Conservation (phyloP, 2,797 vertebrate species). For the Poecilia gillii region DNA sequence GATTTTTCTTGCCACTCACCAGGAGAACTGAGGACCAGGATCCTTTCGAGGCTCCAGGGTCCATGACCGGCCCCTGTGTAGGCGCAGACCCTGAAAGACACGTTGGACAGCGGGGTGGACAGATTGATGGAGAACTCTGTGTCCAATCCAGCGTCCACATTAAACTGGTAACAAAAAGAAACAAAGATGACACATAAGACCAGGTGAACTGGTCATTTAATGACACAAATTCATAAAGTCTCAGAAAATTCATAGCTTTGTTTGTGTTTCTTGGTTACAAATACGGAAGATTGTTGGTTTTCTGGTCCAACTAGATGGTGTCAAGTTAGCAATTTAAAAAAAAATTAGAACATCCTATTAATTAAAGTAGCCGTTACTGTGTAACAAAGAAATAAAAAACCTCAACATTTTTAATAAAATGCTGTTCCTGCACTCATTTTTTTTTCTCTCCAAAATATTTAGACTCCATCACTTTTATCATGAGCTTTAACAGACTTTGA, state of each 20-base stretch:
- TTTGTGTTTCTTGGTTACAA: neutral
- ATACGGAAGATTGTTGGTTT: neutral
- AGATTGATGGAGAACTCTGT: slow-evolving; percentile 83
- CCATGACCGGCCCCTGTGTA: slow-evolving; percentile 86
- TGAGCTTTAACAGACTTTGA: too few relatives aligned
- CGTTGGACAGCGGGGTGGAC: slow-evolving; percentile 79
- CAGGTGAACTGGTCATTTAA: neutral
- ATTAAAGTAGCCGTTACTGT: too few relatives aligned
- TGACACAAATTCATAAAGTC: neutral
- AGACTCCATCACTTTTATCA: too few relatives aligned
- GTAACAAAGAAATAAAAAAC: too few relatives aligned
- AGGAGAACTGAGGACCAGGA: slow-evolving; percentile 65
- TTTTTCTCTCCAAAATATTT: too few relatives aligned
- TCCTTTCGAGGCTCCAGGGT: slow-evolving; percentile 85
- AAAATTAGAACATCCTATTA: neutral
- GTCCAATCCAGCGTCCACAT: slow-evolving; percentile 81
- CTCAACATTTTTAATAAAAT: too few relatives aligned
- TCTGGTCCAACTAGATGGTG: neutral
- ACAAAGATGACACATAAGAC: neutral
- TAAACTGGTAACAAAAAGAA: slow-evolving; percentile 48
- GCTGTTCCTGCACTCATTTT: too few relatives aligned
- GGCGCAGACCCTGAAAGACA: slow-evolving; percentile 85
- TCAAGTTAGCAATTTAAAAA: neutral
- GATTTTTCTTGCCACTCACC: slow-evolving; percentile 59
- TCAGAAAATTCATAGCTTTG: neutral